Evolutionary conservation across 2,888 invertebrate species (phyloP).

Genomic region (Automeris io): DNA sequence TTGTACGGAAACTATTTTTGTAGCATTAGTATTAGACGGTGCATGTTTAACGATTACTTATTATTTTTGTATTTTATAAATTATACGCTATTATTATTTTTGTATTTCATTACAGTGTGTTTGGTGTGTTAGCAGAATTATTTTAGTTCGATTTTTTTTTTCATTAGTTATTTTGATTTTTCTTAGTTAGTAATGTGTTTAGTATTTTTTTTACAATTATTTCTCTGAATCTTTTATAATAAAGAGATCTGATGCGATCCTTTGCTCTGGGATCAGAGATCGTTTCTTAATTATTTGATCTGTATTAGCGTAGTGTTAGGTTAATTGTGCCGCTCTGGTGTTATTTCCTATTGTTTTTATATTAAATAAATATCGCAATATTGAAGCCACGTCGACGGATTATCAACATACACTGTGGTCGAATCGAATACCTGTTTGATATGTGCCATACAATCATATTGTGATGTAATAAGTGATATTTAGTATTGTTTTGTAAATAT

Average conservation of each 20-base stretch:
- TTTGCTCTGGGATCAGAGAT: conserved; percentile 31
- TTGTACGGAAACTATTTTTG: conserved; percentile 71
- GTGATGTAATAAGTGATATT: conserved; percentile 76
- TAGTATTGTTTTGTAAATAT: conserved; percentile 76
- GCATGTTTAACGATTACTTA: conserved; percentile 67
- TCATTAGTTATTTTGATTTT: conserved; percentile 59
- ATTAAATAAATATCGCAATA: conserved; percentile 35
- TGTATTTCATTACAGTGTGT: conserved; percentile 70
- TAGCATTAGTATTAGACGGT: conserved; percentile 71
- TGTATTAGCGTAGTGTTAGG: conserved; percentile 57
- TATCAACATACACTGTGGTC: conserved; percentile 20
- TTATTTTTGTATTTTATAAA: conserved; percentile 55
- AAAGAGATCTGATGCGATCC: conserved; percentile 77
- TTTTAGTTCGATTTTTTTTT: conserved; percentile 71
- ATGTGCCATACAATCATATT: conserved; percentile 75
- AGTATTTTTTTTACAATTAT: conserved; percentile 69
- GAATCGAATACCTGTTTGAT: conserved; percentile 57
- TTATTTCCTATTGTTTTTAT: conserved; percentile 52
- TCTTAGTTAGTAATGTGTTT: conserved; percentile 61
- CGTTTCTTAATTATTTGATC: conserved; percentile 55
- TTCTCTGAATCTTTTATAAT: conserved; percentile 77
- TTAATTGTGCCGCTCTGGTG: conserved; percentile 54
- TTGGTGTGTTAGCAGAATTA: conserved; percentile 75
- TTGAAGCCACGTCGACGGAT: conserved; percentile 63
- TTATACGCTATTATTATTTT: conserved; percentile 67